Conservation (phyloP, 2,888 invertebrate species). For the Apamea epomidion region DNA sequence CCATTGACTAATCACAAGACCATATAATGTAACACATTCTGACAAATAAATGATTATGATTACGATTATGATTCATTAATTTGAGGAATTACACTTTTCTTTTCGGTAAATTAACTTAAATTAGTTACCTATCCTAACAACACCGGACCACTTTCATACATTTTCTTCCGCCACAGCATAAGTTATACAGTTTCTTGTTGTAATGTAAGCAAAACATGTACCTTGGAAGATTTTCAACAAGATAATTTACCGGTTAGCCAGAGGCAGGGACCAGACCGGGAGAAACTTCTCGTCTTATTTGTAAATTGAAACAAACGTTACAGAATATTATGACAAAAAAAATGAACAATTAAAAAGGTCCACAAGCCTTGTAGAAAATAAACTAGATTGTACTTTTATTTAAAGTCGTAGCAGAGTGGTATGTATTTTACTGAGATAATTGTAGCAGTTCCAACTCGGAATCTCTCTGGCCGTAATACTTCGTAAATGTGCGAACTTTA, state of each 20-base stretch:
- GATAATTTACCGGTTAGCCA: constrained; percentile 62
- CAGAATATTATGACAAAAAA: constrained; percentile 28
- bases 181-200: constrained; percentile 33
- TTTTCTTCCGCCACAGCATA: constrained; percentile 20
- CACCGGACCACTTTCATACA: constrained; percentile 18
- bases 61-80: constrained; percentile 2
- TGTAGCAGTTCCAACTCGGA: constrained; percentile 32
- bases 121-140: constrained; percentile 22
- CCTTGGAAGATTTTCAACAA: constrained; percentile 56
- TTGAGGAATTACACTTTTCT: constrained; percentile 13
- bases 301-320: constrained; percentile 62
- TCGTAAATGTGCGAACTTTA: constrained; percentile 25
- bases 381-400: constrained; percentile 17
- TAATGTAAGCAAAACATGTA: constrained; percentile 53
- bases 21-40: not conserved
- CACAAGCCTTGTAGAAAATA: constrained; percentile 8
- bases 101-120: constrained; percentile 14
- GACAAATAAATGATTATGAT: not conserved
- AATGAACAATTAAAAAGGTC: constrained; percentile 35
- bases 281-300: constrained; percentile 60
- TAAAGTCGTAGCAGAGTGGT: constrained; percentile 16
- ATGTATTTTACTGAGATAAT: constrained; percentile 14
- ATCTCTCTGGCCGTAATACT: constrained; percentile 19
- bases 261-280: constrained; percentile 55
- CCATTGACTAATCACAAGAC: not conserved